Percentiles rank a stretch among this genome's conserved stretches.
Evolutionary conservation across 2,888 invertebrate species (phyloP).

Genomic region (Lingula anatina): DNA sequence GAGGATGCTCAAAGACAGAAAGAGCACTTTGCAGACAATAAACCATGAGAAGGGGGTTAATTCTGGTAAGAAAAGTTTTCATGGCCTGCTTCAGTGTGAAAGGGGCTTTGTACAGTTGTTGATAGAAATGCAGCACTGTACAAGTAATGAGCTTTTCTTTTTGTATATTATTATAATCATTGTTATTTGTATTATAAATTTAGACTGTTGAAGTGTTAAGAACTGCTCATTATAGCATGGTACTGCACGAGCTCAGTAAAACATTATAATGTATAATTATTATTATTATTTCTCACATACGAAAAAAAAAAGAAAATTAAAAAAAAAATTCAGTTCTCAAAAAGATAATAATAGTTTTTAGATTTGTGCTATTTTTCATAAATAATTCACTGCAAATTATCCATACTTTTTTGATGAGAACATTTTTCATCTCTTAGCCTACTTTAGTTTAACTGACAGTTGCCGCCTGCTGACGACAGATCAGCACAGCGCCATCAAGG

Average conservation of each 20-base stretch:
- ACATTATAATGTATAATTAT: too few species aligned
- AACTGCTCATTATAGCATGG: too few species aligned
- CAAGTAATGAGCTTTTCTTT: constrained; percentile 1
- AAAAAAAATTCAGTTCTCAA: too few species aligned
- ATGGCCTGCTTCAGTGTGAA: background rate
- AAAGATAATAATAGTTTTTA: too few species aligned
- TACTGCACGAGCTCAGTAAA: too few species aligned
- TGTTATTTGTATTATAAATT: too few species aligned
- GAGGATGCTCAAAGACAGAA: constrained; percentile 26
- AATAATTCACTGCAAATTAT: too few species aligned
- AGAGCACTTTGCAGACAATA: constrained; percentile 20
- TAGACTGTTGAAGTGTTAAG: too few species aligned
- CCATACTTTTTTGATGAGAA: too few species aligned
- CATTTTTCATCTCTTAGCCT: constrained; percentile 26
- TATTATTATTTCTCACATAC: too few species aligned
- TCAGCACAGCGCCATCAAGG: constrained; percentile 44
- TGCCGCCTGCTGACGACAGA: constrained; percentile 51
- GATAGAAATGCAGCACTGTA: background rate
- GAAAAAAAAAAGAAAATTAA: too few species aligned
- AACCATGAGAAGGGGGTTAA: constrained; percentile 32
- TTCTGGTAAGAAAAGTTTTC: constrained; percentile 23
- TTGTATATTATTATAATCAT: background rate
- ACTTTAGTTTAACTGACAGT: constrained; percentile 47
- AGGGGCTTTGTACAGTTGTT: background rate
- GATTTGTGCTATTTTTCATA: too few species aligned